These are phyloP conservation scores for Neuroterus valhalla DNA, from an alignment of 1,140 invertebrate genomes.

Conservation along the genomic window DNA sequence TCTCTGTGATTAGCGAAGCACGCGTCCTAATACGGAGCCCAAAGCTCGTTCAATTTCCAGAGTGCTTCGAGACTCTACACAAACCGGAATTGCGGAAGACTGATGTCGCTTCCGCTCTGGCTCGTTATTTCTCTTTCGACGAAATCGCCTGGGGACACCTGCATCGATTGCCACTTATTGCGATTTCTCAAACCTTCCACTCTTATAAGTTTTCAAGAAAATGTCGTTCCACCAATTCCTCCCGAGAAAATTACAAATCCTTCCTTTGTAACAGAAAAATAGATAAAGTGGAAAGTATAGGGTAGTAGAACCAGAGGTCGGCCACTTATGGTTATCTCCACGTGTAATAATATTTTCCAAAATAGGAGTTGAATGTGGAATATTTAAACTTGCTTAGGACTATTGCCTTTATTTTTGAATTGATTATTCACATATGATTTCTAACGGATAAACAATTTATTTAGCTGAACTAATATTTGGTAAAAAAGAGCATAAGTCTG, in stretches of 20 bases:
- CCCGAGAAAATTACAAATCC: slow-evolving; percentile 17
- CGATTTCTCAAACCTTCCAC: slow-evolving; percentile 41
- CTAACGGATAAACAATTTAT: too few species aligned
- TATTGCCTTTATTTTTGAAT: too few species aligned
- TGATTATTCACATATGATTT: too few species aligned
- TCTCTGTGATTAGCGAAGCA: slow-evolving; percentile 44
- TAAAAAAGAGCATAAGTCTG: too few species aligned
- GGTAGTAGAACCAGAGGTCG: too few species aligned
- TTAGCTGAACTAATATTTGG: too few species aligned
- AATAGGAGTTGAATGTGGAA: too few species aligned
- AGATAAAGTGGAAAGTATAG: background rate
- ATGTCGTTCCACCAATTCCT: slow-evolving; percentile 11
- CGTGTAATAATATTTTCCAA: too few species aligned
- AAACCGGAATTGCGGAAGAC: slow-evolving; percentile 31
- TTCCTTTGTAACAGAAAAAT: background rate
- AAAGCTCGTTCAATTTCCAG: slow-evolving; percentile 34
- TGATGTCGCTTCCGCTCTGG: slow-evolving; percentile 26
- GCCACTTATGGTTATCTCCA: too few species aligned
- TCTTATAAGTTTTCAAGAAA: slow-evolving; percentile 41
- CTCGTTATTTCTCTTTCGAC: slow-evolving; percentile 38
- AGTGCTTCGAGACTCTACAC: slow-evolving; percentile 32
- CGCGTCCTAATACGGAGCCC: slow-evolving; percentile 38
- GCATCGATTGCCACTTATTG: slow-evolving; percentile 50
- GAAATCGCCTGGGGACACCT: slow-evolving; percentile 21
- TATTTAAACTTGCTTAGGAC: too few species aligned